Conservation (phyloP, 2,797 vertebrate species). For the Gymnocypris eckloni region DNA sequence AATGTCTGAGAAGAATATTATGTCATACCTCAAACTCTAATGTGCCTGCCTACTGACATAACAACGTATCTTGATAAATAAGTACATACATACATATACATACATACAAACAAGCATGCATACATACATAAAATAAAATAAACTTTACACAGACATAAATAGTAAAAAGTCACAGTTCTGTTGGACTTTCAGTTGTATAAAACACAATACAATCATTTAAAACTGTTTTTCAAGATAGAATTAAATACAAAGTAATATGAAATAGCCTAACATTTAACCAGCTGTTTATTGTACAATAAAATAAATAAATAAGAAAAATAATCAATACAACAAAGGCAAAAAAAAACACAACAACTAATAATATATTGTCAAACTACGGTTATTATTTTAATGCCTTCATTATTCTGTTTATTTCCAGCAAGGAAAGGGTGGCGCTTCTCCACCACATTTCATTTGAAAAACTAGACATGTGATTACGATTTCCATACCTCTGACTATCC, state of each 20-base stretch:
- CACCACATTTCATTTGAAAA: constrained; percentile 47
- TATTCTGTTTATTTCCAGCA: constrained; percentile 27
- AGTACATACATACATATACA: too few species aligned
- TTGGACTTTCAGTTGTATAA: not conserved
- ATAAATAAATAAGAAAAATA: not conserved
- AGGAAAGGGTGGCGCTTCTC: constrained; percentile 33
- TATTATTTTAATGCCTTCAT: not conserved
- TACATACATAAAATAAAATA: too few species aligned
- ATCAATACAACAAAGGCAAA: not conserved
- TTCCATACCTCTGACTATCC: constrained; percentile 47
- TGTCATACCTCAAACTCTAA: not conserved
- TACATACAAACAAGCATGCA: too few species aligned
- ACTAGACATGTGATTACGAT: constrained; percentile 66
- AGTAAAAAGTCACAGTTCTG: not conserved
- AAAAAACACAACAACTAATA: not conserved
- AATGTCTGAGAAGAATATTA: not conserved
- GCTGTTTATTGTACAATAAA: not conserved
- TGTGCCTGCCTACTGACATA: not conserved
- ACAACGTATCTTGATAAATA: too few species aligned
- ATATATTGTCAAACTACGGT: not conserved
- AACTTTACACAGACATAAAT: not conserved
- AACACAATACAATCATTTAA: not conserved
- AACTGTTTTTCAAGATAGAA: not conserved
- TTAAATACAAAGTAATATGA: not conserved
- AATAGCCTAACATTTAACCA: not conserved